Base-by-base conservation (phyloP, 1,140 invertebrate genomes). In the Drosophila eugracilis region DNA sequence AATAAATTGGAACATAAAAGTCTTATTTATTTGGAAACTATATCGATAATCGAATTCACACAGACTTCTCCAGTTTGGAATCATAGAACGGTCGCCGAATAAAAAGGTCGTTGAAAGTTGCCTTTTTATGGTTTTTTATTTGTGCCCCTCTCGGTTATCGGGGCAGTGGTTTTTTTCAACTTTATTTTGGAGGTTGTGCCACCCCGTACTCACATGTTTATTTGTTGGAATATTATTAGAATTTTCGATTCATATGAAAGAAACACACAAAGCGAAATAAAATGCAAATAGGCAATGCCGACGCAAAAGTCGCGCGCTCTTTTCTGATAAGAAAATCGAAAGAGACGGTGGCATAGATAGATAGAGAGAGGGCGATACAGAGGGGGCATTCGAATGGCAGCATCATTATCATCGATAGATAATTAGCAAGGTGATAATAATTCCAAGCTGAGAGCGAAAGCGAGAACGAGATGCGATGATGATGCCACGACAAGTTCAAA, bases 391-490 rank as follows among this genome's bases (percentile, higher is more conserved):
- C 44, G 67, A 53, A 76, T 76, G 77, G 49, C 75, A 86, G 60
- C 79, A 71, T 42, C 80, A 59, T 62, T 59, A 83, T 70, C 80
- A 84, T 85, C 75, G 77, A 85, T 81, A 85, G 80, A 86, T 85
- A 85, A 85, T 85, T 86, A 81, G 80, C 53, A 59, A 67, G 67
- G 77, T 85, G 80, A 85, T 85, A 85, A 85, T 86, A 70, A 72
- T 30, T 71, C 47, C 52, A 48, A 80, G 58, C 58, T 48, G 78
- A 52, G 58, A 75, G 42, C 45, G 78, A 71, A 50, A 50, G 63
- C 63, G 28, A 67, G 47, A 70, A 50, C 45, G 48, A 42, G 57
- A 71, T 60, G 58, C 34, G 50, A 63, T 45, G 50, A 48, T 44
- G 48, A 49, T 47, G 54, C 41, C 47, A 74, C 76, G 73, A 63